Evolutionary conservation across 2,797 vertebrate species (phyloP).

Genomic region (Hybognathus amarus): DNA sequence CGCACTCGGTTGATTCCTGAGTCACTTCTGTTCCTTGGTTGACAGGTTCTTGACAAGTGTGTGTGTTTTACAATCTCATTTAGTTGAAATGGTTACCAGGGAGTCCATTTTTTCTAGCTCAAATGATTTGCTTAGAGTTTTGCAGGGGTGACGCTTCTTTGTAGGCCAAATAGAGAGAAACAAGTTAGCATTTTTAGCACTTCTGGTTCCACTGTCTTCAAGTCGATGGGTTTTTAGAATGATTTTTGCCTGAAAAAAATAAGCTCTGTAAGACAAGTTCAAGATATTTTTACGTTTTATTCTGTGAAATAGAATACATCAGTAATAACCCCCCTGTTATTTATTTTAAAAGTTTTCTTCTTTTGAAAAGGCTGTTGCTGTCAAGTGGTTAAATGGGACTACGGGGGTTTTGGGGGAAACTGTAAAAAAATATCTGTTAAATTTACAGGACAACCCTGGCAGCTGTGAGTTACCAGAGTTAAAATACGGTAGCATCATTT

Average conservation of each 20-base stretch:
- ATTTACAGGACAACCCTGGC: too few relatives aligned
- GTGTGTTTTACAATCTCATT: neutral
- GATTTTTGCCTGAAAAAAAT: neutral
- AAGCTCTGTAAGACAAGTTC: neutral
- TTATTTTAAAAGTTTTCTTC: neutral
- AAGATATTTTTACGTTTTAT: neutral
- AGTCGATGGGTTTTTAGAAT: neutral
- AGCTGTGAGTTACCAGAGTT: too few relatives aligned
- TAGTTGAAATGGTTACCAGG: too few relatives aligned
- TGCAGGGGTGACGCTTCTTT: neutral
- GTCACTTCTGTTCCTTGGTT: conserved; percentile 14
- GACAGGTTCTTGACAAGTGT: neutral
- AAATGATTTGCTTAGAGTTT: neutral
- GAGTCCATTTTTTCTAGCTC: neutral
- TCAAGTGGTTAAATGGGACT: neutral
- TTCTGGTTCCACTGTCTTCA: neutral
- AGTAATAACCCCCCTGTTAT: neutral
- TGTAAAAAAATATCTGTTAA: too few relatives aligned
- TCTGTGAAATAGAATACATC: neutral
- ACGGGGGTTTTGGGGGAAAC: neutral
- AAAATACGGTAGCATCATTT: too few relatives aligned
- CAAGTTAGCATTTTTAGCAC: neutral
- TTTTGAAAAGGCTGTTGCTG: neutral
- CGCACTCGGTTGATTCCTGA: neutral
- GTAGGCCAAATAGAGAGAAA: neutral